Percentiles rank a stretch among this genome's conserved stretches.
phyloP scores from a whole-genome alignment of 2,113 vertebrate species.

The Picathartes gymnocephalus region DNA sequence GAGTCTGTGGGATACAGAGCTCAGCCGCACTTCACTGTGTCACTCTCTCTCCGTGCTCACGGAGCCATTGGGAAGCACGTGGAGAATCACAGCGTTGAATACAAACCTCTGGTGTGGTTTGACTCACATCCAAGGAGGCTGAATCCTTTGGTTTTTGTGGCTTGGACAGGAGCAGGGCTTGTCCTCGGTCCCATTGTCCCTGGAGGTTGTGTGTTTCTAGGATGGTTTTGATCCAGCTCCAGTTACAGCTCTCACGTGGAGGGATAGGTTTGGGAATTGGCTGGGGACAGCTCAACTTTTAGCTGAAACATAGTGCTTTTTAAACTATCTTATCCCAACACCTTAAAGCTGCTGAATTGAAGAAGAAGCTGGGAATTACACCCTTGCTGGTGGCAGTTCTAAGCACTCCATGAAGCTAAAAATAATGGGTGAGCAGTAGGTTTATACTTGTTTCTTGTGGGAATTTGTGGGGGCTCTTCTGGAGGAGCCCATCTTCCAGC shows the following conservation, averaged over 20 bases:
- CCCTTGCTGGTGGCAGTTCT: background rate
- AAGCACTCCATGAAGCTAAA: background rate
- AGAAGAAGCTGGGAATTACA: background rate
- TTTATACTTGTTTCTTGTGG: background rate
- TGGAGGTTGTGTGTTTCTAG: background rate
- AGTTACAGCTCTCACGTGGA: background rate
- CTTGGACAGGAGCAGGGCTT: background rate
- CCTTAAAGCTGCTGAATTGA: background rate
- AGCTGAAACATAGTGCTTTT: background rate
- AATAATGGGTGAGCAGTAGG: background rate
- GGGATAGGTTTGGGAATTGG: background rate
- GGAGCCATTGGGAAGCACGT: background rate
- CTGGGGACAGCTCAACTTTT: background rate
- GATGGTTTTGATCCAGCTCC: background rate
- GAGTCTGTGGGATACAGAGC: background rate
- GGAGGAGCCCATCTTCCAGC: background rate
- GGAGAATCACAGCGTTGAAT: background rate
- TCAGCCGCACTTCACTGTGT: background rate
- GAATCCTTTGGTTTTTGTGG: background rate
- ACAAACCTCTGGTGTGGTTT: background rate
- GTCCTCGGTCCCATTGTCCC: background rate
- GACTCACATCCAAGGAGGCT: background rate
- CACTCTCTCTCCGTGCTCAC: fast-evolving
- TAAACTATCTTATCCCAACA: background rate
- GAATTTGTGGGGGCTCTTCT: background rate